Evolutionary conservation across 1,140 invertebrate genomes (phyloP).

Genomic region (Sycobia sp.): DNA sequence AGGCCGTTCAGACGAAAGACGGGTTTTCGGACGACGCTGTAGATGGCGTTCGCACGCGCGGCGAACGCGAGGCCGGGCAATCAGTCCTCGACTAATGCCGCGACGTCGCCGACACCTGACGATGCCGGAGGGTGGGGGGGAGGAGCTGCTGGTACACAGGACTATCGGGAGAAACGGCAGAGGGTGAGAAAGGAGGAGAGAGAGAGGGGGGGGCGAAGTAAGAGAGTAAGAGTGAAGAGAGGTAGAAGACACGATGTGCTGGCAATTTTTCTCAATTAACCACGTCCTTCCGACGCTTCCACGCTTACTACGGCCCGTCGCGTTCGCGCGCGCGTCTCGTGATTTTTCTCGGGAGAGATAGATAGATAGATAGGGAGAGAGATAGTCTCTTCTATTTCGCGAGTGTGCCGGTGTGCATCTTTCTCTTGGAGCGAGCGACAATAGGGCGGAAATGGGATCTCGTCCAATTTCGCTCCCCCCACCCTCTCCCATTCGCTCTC

Average conservation of each 20-base stretch:
- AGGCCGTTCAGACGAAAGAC: too few species aligned
- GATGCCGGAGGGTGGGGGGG: background rate
- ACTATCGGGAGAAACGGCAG: too few species aligned
- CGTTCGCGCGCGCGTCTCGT: slow-evolving; percentile 16
- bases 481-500: too few species aligned
- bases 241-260: slow-evolving; percentile 25
- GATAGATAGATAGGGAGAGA: too few species aligned
- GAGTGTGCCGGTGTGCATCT: background rate
- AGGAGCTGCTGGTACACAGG: too few species aligned
- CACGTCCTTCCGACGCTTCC: slow-evolving; percentile 21
- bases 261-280: slow-evolving; percentile 38
- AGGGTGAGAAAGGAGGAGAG: background rate
- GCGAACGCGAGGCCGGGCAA: slow-evolving; percentile 21
- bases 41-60: background rate
- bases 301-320: background rate
- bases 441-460: slow-evolving; percentile 36
- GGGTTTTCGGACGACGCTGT: slow-evolving; percentile 22
- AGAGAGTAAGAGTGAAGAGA: background rate
- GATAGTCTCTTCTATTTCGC: background rate
- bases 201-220: background rate
- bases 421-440: slow-evolving; percentile 23
- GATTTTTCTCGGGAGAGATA: slow-evolving; percentile 14
- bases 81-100: slow-evolving; percentile 36
- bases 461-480: slow-evolving; percentile 30
- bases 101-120: slow-evolving; percentile 34